Conservation (phyloP, 2,797 vertebrate genomes). For the Catharus ustulatus region DNA sequence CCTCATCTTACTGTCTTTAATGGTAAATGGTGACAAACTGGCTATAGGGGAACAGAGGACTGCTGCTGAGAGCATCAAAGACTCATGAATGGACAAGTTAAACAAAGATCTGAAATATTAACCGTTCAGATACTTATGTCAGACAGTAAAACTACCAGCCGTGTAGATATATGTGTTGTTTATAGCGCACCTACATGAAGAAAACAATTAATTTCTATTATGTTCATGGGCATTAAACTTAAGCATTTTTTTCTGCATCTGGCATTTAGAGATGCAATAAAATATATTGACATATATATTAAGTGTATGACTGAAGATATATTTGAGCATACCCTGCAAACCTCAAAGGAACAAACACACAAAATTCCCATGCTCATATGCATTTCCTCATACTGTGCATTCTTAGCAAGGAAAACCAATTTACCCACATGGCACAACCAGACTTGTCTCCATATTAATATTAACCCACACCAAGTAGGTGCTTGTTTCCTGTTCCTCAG, state of each 20-base stretch:
- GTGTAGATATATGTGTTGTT: background rate
- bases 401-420: background rate
- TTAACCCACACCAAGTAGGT: background rate
- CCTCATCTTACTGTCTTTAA: background rate
- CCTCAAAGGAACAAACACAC: background rate
- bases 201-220: background rate
- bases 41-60: background rate
- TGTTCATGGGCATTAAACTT: background rate
- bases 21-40: background rate
- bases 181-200: background rate
- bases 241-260: background rate
- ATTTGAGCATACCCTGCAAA: background rate
- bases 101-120: background rate
- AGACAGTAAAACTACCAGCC: background rate
- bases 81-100: background rate
- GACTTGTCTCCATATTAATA: background rate
- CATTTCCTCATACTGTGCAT: slow-evolving; percentile 11
- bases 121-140: background rate
- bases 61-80: background rate
- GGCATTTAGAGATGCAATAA: background rate
- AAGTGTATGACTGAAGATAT: background rate
- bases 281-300: background rate
- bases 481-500: background rate
- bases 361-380: background rate
- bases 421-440: background rate